phyloP scores from a whole-genome alignment of 2,113 vertebrate genomes.

The Tiliqua scincoides region DNA sequence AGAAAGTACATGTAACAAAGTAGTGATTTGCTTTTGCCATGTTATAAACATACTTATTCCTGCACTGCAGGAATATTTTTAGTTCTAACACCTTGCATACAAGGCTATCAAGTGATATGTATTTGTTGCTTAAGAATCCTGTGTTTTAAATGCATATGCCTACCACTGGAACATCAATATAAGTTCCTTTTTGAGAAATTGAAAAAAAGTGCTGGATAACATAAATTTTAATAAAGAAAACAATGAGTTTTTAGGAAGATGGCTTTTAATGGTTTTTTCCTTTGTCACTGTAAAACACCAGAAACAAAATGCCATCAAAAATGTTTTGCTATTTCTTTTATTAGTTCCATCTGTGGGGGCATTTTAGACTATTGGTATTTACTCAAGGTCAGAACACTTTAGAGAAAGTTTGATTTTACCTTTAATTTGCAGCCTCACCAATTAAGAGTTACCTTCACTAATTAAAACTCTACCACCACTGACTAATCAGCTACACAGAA shows the following conservation, averaged over 20 bases:
- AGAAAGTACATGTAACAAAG: neutral
- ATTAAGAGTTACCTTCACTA: neutral
- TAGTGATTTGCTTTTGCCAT: neutral
- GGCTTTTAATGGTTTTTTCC: neutral
- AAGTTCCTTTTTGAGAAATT: neutral
- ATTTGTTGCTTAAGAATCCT: neutral
- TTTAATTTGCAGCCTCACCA: neutral
- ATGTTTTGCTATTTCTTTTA: neutral
- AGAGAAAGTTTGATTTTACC: neutral
- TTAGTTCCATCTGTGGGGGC: slow-evolving; percentile 7
- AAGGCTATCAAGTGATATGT: neutral
- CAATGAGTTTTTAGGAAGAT: neutral
- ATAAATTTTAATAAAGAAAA: neutral
- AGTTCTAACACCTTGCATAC: neutral
- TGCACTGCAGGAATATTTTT: neutral
- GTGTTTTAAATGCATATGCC: neutral
- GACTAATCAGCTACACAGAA: neutral
- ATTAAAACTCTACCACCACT: neutral
- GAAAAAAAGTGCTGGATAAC: neutral
- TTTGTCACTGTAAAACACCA: neutral
- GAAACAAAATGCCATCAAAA: neutral
- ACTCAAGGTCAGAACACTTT: neutral
- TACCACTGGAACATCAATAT: neutral
- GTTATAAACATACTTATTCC: neutral
- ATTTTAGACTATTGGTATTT: slow-evolving; percentile 12